These are phyloP conservation scores for Alligator sinensis DNA, from an alignment of 2,113 vertebrate species.

Conservation along the genomic window DNA sequence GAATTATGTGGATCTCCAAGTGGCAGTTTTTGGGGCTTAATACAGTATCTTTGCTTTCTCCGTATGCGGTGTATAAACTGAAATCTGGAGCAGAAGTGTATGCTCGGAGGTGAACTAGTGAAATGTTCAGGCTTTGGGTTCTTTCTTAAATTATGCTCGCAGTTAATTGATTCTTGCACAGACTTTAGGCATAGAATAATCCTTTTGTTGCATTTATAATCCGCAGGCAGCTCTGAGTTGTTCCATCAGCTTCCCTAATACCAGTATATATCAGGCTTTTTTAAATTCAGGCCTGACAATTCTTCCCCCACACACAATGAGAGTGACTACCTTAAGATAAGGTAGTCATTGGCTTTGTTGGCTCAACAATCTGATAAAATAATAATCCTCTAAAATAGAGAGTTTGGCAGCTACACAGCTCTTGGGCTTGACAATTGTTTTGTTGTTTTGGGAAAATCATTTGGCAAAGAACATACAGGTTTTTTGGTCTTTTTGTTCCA, in stretches of 20 bases:
- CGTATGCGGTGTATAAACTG: not conserved
- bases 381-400: not conserved
- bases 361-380: not conserved
- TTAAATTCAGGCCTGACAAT: not conserved
- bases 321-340: not conserved
- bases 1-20: not conserved
- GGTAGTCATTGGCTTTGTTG: not conserved
- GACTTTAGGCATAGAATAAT: not conserved
- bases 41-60: not conserved
- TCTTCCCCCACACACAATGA: not conserved
- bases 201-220: not conserved
- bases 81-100: not conserved
- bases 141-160: not conserved
- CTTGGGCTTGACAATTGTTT: conserved; percentile 14
- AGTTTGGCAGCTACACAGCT: not conserved
- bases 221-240: not conserved
- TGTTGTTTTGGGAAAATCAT: conserved; percentile 20
- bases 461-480: not conserved
- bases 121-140: not conserved
- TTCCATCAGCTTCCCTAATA: not conserved
- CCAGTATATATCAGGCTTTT: not conserved
- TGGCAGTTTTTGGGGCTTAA: not conserved
- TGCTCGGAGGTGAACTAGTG: not conserved
- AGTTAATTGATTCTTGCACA: not conserved
- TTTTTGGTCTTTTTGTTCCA: not conserved